Conservation (phyloP, 2,797 vertebrate genomes). For the Sphenodon punctatus region DNA sequence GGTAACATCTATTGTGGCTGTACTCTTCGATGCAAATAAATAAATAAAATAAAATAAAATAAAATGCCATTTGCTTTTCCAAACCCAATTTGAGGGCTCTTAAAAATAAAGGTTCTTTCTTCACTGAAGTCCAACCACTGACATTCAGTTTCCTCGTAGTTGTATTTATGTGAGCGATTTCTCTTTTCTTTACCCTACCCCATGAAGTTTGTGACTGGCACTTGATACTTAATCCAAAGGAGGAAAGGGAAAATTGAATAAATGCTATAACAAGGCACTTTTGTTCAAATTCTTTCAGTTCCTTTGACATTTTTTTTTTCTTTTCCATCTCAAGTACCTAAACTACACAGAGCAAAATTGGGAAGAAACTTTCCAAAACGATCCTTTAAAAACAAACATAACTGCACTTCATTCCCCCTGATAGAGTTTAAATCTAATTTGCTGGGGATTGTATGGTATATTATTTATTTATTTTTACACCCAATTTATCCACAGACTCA, state of each 20-base stretch:
- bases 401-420: constrained; percentile 57
- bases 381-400: constrained; percentile 56
- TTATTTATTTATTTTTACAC: constrained; percentile 70
- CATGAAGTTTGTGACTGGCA: constrained; percentile 13
- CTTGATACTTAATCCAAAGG: constrained; percentile 32
- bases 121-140: constrained; percentile 24
- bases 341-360: constrained; percentile 18
- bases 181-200: neutral
- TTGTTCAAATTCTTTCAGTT: neutral
- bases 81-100: neutral
- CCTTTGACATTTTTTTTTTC: constrained; percentile 9
- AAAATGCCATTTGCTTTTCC: neutral
- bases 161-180: constrained; percentile 37
- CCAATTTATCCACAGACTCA: constrained; percentile 69
- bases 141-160: constrained; percentile 62
- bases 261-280: constrained; percentile 21
- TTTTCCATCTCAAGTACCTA: constrained; percentile 9
- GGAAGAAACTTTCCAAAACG: constrained; percentile 42
- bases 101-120: constrained; percentile 17
- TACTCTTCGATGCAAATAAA: no score
- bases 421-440: constrained; percentile 69
- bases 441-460: constrained; percentile 63
- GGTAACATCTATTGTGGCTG: no score
- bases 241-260: constrained; percentile 49
- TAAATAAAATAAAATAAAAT: no score